Evolutionary conservation across 1,140 invertebrate species (phyloP), one percentile per base, ranked within the genome.

Genomic region (Panulirus ornatus): DNA sequence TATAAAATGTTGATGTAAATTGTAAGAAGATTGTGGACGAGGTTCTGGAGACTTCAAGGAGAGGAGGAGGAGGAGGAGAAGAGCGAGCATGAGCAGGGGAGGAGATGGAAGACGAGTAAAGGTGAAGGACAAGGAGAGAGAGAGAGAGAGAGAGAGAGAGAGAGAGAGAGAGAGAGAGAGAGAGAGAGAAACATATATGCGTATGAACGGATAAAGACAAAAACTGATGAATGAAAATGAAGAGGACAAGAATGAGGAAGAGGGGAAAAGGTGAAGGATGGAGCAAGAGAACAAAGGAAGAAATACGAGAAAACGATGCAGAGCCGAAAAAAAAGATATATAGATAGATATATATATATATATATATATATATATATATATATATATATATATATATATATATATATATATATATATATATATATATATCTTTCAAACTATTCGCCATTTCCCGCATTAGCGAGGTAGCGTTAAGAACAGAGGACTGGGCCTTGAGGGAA

Each of bases 1-100:
- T 89, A 89, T 89, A 89, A 89, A 89, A 89, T 89, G 88, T 89
- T 89, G 88, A 89, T 89, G 88, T 89, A 89, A 89, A 89, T 89
- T 89, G 88, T 89, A 89, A 89, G 88, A 89, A 89, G 88, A 89
- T 89, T 89, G 88, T 89, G 88, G 88, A 89, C 88, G 88, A 81
- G 88, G 81, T 83, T 89, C 70, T 40, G 79, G 88, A 75, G 81
- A 75, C 81, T 89, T 58, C 47, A 84, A 81, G 70, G 66, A 75
- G 85, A 88, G 87, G 40, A 71, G 44, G 63, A 58, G 79, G 63
- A 44, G 22, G 70, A 71, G 75, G 42, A 36, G 54, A 78, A 82
- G 66, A 27, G 14, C 16, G 76, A 47, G 76, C 36, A 47, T n/a
- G 38, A 38, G 76, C 47, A 27, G 47, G 78, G 63, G 47, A 63